phyloP scores from a whole-genome alignment of 1,140 invertebrate species.

The Drosophila kurseongensis region DNA sequence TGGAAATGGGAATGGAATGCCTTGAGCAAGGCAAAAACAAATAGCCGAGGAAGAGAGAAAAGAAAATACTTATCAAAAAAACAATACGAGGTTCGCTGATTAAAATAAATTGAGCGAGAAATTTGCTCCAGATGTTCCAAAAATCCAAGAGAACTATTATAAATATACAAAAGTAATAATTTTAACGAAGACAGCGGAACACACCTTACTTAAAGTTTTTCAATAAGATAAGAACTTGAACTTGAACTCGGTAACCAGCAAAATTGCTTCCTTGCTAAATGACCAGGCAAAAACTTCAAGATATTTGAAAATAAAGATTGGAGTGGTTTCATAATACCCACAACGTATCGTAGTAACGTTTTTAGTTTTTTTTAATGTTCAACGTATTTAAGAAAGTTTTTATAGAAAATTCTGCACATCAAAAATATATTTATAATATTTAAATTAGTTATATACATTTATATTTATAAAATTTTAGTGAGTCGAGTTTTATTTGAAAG shows the following conservation, averaged over 20 bases:
- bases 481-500: too few species aligned
- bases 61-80: background rate
- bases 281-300: conserved; percentile 7
- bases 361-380: too few species aligned
- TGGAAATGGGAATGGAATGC: conserved; percentile 25
- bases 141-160: conserved; percentile 1
- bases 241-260: conserved; percentile 15
- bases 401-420: too few species aligned
- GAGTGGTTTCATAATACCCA: conserved; percentile 4
- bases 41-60: background rate
- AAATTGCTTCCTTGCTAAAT: conserved; percentile 8
- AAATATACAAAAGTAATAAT: conserved; percentile 1
- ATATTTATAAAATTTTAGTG: background rate
- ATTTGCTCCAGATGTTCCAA: conserved; percentile 10
- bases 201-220: conserved; percentile 1
- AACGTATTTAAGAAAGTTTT: too few species aligned
- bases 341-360: too few species aligned
- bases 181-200: background rate
- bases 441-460: too few species aligned
- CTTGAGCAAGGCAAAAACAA: background rate
- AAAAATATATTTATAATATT: too few species aligned
- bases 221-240: conserved; percentile 15
- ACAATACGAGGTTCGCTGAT: conserved; percentile 14
- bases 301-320: conserved; percentile 8
- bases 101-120: conserved; percentile 29